Evolutionary conservation across 1,140 invertebrate species (phyloP), one percentile per base, ranked within the genome.

Genomic region (Octopus bimaculoides): DNA sequence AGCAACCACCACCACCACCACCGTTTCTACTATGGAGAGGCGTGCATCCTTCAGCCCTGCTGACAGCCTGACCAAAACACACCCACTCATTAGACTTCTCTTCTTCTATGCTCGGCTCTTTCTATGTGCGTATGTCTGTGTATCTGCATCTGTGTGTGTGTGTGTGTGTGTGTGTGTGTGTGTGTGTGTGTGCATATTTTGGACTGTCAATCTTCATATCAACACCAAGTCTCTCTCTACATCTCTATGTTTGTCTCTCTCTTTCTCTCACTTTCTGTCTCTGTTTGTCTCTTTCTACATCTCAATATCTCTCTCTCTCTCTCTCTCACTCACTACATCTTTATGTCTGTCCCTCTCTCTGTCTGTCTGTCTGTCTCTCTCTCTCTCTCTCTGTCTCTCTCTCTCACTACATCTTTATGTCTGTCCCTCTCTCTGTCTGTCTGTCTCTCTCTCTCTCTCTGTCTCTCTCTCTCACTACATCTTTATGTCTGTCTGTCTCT

Each of bases 111-210:
- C 26, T 41, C 2, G 26, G 26, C 26, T 41, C 26, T 41, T 41
- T 41, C 0, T 41, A 2, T 41, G 26, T 41, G 26, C 26, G 26
- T 41, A 41, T 41, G 26, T 41, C 26, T 41, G 26, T 41, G 20
- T 26, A 41, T 78, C 41, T 53, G 52, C 3, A 53, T 12, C 20
- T 56, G 54, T 78, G 4, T 5, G 17, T 78, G 17, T 78, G 77
- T 61, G 54, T 66, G 52, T 56, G 41, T 61, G 5, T 78, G 77
- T 61, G 20, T 78, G 52, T 56, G 52, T 17, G 3, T 55, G 53
- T 56, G 53, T 9, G 52, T 56, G 77, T 78, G 53, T 56, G 17
- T 56, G 76, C 66, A 55, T 78, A 55, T 78, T 52, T 20, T 52
- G 26, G 20, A 20, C 5, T 79, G 66, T 26, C 5, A 17, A 61